These are phyloP conservation scores for Gortyna flavago DNA, from an alignment of 2,888 invertebrate species.

Conservation along the genomic window DNA sequence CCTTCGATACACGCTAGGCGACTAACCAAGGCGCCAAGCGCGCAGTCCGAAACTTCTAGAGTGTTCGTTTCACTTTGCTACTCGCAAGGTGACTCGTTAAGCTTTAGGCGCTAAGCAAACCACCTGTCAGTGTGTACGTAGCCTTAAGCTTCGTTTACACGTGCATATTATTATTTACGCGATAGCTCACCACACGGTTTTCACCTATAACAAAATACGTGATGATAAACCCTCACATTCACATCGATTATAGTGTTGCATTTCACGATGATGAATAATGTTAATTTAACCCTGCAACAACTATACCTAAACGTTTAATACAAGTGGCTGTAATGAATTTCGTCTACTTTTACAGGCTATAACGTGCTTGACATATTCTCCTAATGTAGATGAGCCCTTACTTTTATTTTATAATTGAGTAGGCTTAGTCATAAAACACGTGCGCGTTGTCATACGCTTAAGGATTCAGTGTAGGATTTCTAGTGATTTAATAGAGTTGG, in stretches of 20 bases:
- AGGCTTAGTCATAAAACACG: conserved; percentile 19
- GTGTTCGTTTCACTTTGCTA: neutral
- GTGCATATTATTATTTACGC: neutral
- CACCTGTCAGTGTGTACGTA: too few relatives aligned
- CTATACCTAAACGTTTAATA: neutral
- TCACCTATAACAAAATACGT: conserved; percentile 5
- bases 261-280: neutral
- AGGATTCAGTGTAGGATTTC: neutral
- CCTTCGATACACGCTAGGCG: neutral
- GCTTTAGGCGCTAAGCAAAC: too few relatives aligned
- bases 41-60: neutral
- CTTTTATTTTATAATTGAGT: conserved; percentile 14
- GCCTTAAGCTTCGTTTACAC: conserved; percentile 13
- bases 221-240: neutral
- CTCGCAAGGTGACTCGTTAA: too few relatives aligned
- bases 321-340: neutral
- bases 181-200: neutral
- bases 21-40: neutral
- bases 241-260: too few relatives aligned
- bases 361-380: neutral
- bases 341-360: neutral
- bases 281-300: neutral
- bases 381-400: conserved; percentile 18
- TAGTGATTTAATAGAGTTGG: neutral
- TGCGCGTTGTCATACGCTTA: neutral